Percentiles rank a stretch among this genome's conserved stretches.
Evolutionary conservation across 2,888 invertebrate species (phyloP).

Genomic region (Dynastes maya): DNA sequence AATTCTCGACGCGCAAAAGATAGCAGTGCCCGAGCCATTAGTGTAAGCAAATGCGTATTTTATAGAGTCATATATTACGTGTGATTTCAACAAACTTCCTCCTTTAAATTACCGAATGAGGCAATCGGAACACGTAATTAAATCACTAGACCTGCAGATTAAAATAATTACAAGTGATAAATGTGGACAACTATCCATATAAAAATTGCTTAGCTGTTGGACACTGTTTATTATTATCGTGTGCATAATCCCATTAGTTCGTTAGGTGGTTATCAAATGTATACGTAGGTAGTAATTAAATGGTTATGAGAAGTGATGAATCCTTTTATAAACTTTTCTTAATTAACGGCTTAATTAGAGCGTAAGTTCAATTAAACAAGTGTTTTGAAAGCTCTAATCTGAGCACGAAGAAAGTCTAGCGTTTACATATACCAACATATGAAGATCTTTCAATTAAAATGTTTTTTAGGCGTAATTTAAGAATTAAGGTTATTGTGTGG

Average conservation of each 20-base stretch:
- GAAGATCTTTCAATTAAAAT: too few species aligned
- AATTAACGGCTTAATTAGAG: too few species aligned
- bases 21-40: not conserved
- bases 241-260: not conserved
- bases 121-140: slow-evolving; percentile 43
- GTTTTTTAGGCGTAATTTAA: too few species aligned
- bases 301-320: too few species aligned
- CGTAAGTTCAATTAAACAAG: too few species aligned
- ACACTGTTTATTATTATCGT: not conserved
- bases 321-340: too few species aligned
- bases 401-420: too few species aligned
- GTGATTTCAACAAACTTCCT: slow-evolving; percentile 47
- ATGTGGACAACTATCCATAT: slow-evolving; percentile 2
- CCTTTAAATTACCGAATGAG: slow-evolving; percentile 35
- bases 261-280: too few species aligned
- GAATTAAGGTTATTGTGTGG: too few species aligned
- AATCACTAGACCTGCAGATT: slow-evolving; percentile 27
- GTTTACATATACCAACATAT: too few species aligned
- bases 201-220: not conserved
- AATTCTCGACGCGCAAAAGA: slow-evolving; percentile 14
- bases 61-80: slow-evolving; percentile 38
- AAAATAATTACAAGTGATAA: slow-evolving; percentile 31
- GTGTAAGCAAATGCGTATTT: slow-evolving; percentile 42
- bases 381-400: too few species aligned
- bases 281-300: too few species aligned